phyloP scores from a whole-genome alignment of 2,797 vertebrate species.

The Tinamus major region DNA sequence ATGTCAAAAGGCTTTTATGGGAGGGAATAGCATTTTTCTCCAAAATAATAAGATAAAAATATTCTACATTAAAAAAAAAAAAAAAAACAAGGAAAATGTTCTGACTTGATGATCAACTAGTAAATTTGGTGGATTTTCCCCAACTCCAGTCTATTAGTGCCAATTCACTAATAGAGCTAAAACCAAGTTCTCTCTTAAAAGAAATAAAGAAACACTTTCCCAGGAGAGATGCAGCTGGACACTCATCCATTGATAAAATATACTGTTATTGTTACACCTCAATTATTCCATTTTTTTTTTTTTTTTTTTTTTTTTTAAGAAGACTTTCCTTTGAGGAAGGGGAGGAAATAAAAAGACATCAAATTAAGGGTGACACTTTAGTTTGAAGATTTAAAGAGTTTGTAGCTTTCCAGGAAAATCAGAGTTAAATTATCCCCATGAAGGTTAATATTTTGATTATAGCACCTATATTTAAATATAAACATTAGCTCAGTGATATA shows the following conservation, averaged over 20 bases:
- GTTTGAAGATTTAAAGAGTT: background rate
- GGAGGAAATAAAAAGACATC: background rate
- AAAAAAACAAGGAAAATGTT: background rate
- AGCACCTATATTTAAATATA: background rate
- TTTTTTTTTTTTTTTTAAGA: background rate
- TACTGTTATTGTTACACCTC: background rate
- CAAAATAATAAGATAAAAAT: no score
- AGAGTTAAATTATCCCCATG: background rate
- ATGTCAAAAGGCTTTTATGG: background rate
- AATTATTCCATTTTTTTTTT: background rate
- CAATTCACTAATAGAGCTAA: background rate
- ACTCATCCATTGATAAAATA: background rate
- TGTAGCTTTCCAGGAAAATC: background rate
- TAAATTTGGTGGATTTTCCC: background rate
- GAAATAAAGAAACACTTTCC: background rate
- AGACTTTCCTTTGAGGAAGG: background rate
- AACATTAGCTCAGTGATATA: background rate
- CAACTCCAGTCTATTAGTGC: background rate
- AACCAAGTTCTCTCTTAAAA: background rate
- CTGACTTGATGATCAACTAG: background rate
- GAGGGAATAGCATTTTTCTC: background rate
- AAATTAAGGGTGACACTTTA: background rate
- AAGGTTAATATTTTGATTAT: constrained; percentile 1
- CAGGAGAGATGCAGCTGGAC: background rate
- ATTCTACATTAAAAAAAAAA: background rate